Evolutionary conservation across 37 sponge, comb jelly and placozoan species (phyloP).

Genomic region (Chondrilla cf. caribensis): DNA sequence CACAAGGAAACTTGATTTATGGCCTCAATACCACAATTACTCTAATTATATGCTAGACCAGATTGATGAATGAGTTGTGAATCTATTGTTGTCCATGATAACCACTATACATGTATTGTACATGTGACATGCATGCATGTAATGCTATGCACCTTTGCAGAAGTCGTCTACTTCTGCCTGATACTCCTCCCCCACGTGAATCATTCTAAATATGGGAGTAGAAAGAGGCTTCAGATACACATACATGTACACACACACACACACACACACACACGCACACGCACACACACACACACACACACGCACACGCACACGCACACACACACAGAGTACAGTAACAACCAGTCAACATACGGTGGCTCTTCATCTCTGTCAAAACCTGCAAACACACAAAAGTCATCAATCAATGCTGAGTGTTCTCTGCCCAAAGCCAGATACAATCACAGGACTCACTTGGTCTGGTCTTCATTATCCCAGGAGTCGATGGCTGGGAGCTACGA

Average conservation of each 20-base stretch:
- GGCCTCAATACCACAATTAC: too few relatives aligned
- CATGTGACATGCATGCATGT: not conserved
- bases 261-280: not conserved
- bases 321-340: not conserved
- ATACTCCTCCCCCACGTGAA: conserved; percentile 77
- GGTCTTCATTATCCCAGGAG: conserved; percentile 12
- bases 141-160: not conserved
- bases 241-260: conserved; percentile 12
- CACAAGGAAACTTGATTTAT: too few relatives aligned
- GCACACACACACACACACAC: not conserved
- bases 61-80: too few relatives aligned
- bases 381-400: not conserved
- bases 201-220: conserved; percentile 32
- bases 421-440: not conserved
- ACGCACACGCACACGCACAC: not conserved
- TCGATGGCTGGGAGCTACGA: conserved; percentile 15
- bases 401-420: not conserved
- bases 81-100: too few relatives aligned
- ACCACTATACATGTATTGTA: too few relatives aligned
- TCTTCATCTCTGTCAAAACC: conserved; percentile 29
- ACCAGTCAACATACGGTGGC: conserved; percentile 5
- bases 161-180: conserved; percentile 66
- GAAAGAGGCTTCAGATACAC: not conserved
- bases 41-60: too few relatives aligned
- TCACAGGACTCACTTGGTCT: not conserved